Evolutionary conservation across 2,113 vertebrate genomes (phyloP), one percentile per base, ranked within the genome.

Genomic region (Myotis yumanensis): DNA sequence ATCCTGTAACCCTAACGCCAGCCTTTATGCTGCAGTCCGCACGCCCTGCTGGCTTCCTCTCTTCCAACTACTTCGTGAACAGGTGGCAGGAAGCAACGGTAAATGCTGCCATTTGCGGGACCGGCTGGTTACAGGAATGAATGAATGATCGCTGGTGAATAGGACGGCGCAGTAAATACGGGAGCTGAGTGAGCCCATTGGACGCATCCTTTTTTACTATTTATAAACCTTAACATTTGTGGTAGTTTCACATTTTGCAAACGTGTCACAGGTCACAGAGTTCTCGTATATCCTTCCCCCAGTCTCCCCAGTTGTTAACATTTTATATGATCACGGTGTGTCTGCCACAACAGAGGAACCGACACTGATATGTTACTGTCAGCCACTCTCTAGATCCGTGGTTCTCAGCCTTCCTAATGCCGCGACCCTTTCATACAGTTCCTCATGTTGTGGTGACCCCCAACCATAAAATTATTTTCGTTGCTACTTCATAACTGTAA

Each of bases 1-100:
- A 81, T 77, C 57, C 54, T 22, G 22, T 57, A 57, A 57, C 54
- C 54, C 54, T 3, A 3, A 57, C 22, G 54, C 54, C 54, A 3
- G 76, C 85, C 68, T 95, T 96, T 43, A 76, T 93, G 64, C 12
- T 89, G 76, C 17, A 62, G 68, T 88, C 71, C 83, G 72, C 83
- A 48, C 30, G 30, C 11, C 37, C 18, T 54, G 94, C 69, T 22
- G 14, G 11, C 69, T 93, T 77, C 40, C 37, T 88, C 23, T 7
- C 75, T 87, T 90, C 84, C 66, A 82, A 35, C 69, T 62, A 3
- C 10, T 75, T 46, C 4, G 7, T 54, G n/a, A 80, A 22, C 76
- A 95, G 80, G 81, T 92, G 90, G 76, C 30, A 25, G 76, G 28
- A 43, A 40, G 20, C 40, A 79, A n/a, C 84, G 35, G 40, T 37